phyloP scores from a whole-genome alignment of 2,888 invertebrate species.

The Tillus elongatus region DNA sequence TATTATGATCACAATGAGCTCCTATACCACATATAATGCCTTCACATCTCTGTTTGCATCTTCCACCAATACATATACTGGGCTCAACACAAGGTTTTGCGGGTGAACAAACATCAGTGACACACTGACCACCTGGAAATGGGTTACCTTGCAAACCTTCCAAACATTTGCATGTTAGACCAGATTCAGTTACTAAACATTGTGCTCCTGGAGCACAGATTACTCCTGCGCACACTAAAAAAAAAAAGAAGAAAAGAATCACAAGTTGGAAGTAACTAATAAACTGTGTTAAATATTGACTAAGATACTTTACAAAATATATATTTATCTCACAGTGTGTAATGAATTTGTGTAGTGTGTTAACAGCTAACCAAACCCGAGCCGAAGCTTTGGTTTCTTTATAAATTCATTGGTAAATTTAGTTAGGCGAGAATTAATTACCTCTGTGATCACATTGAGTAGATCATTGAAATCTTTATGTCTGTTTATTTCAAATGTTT shows the following conservation, averaged over 20 bases:
- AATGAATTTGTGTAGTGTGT: too few relatives aligned
- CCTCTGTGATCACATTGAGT: too few relatives aligned
- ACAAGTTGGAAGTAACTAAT: background rate
- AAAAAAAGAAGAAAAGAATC: background rate
- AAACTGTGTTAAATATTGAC: background rate
- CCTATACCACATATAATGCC: slow-evolving; percentile 81
- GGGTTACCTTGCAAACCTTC: slow-evolving; percentile 84
- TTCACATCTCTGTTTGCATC: slow-evolving; percentile 83
- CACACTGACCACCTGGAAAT: slow-evolving; percentile 81
- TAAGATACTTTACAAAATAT: too few relatives aligned
- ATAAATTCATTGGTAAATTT: too few relatives aligned
- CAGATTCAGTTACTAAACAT: slow-evolving; percentile 74
- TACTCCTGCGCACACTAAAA: slow-evolving; percentile 59
- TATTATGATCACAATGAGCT: slow-evolving; percentile 70
- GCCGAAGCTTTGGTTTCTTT: too few relatives aligned
- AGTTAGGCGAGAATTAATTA: too few relatives aligned
- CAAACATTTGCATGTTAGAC: slow-evolving; percentile 81
- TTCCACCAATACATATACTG: slow-evolving; percentile 74
- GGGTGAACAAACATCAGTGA: slow-evolving; percentile 71
- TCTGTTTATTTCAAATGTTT: too few relatives aligned
- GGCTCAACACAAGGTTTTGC: slow-evolving; percentile 68
- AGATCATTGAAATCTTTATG: too few relatives aligned
- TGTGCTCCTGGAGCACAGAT: slow-evolving; percentile 76
- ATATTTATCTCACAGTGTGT: too few relatives aligned
- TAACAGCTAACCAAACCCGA: too few relatives aligned